These are phyloP conservation scores for Kryptopterus vitreolus DNA, from an alignment of 2,797 vertebrate genomes.

Conservation along the genomic window DNA sequence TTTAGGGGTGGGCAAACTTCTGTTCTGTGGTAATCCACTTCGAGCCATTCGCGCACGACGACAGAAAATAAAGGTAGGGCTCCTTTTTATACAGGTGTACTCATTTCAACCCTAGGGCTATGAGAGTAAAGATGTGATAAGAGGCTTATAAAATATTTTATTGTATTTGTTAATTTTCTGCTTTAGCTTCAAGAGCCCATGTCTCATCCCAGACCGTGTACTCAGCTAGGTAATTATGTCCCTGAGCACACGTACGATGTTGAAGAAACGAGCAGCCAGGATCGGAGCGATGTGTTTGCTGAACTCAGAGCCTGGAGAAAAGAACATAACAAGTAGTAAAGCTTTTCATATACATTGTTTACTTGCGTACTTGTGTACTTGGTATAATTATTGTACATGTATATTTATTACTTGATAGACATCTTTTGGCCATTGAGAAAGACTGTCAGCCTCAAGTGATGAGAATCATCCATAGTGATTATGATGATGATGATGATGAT, in stretches of 20 bases:
- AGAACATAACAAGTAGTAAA: constrained; percentile 68
- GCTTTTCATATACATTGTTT: not conserved
- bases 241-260: constrained; percentile 70
- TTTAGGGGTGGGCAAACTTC: constrained; percentile 79
- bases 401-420: constrained; percentile 65
- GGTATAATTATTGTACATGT: not conserved
- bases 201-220: constrained; percentile 34
- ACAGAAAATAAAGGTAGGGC: constrained; percentile 77
- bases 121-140: not conserved
- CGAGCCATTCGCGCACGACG: constrained; percentile 79
- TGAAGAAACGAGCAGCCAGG: constrained; percentile 57
- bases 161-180: not conserved
- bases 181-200: constrained; percentile 28
- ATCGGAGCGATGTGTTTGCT: constrained; percentile 64
- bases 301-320: constrained; percentile 73
- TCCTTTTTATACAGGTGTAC: not conserved
- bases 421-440: constrained; percentile 66
- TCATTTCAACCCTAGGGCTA: not conserved
- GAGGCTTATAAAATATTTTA: constrained; percentile 1
- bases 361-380: not conserved
- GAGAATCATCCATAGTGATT: constrained; percentile 63
- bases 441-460: constrained; percentile 68
- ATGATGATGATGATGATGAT: constrained; percentile 57
- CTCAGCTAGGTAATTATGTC: constrained; percentile 62
- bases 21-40: constrained; percentile 89